Conservation (phyloP, 2,113 vertebrate genomes). For the Larimichthys polyactis region DNA sequence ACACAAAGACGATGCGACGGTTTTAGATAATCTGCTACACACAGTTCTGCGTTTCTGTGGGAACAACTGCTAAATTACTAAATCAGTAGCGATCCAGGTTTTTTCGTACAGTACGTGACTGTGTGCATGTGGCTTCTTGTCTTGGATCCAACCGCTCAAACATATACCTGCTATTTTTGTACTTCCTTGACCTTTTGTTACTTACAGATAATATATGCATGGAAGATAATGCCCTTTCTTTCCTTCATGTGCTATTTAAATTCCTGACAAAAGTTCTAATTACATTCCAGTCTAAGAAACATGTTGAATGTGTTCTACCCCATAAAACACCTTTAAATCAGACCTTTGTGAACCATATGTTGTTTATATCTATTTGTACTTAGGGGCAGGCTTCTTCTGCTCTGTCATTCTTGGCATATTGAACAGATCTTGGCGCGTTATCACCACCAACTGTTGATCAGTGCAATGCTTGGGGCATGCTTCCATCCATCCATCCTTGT, state of each 20-base stretch:
- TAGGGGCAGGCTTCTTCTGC: too few relatives aligned
- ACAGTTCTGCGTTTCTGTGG: too few relatives aligned
- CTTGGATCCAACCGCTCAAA: not conserved
- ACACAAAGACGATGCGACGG: slow-evolving; percentile 20
- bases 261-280: not conserved
- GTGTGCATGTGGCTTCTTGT: not conserved
- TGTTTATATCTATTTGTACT: not conserved
- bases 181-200: not conserved
- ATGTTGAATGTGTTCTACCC: not conserved
- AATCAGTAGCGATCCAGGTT: not conserved
- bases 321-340: not conserved
- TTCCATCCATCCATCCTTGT: not conserved
- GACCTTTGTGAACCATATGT: not conserved
- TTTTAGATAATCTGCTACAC: slow-evolving; percentile 2
- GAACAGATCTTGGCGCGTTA: too few relatives aligned
- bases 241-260: not conserved
- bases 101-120: not conserved
- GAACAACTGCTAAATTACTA: not conserved
- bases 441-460: not conserved
- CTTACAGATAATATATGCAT: slow-evolving; percentile 14
- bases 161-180: slow-evolving; percentile 25
- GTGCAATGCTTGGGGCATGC: not conserved
- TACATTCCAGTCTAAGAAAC: not conserved
- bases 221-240: not conserved
- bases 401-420: not conserved